Conservation (phyloP, 1,140 invertebrate genomes). For the Mercenaria mercenaria region DNA sequence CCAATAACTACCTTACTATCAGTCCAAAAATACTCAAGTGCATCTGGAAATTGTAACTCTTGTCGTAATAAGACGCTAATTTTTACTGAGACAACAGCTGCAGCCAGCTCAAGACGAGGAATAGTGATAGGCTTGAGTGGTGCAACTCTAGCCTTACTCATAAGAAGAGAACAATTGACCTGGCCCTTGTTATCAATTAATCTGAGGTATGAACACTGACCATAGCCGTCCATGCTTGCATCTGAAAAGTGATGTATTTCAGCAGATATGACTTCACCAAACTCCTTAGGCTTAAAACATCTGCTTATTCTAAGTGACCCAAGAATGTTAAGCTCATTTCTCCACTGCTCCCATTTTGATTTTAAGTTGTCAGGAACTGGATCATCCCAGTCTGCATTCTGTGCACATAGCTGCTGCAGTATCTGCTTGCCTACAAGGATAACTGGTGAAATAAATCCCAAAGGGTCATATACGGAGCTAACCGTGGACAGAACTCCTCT, state of each 20-base stretch:
- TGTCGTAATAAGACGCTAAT: not conserved
- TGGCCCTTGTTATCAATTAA: slow-evolving; percentile 8
- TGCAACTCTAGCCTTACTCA: slow-evolving; percentile 69
- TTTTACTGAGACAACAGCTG: slow-evolving; percentile 53
- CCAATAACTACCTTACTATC: slow-evolving; percentile 62
- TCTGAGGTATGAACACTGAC: slow-evolving; percentile 72
- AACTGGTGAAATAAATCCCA: slow-evolving; percentile 67
- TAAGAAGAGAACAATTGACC: slow-evolving; percentile 66
- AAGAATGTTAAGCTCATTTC: slow-evolving; percentile 54
- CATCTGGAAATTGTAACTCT: slow-evolving; percentile 37
- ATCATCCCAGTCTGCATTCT: slow-evolving; percentile 64
- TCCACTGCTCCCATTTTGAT: slow-evolving; percentile 62
- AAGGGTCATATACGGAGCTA: slow-evolving; percentile 67
- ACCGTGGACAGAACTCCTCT: slow-evolving; percentile 36
- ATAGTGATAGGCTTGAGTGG: slow-evolving; percentile 61
- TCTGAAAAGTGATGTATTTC: slow-evolving; percentile 75
- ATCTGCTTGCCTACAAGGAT: slow-evolving; percentile 69
- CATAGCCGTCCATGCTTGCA: slow-evolving; percentile 71
- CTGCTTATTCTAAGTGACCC: slow-evolving; percentile 31
- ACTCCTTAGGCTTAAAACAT: slow-evolving; percentile 64
- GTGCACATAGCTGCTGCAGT: slow-evolving; percentile 71
- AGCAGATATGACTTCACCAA: slow-evolving; percentile 34
- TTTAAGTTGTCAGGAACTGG: slow-evolving; percentile 23
- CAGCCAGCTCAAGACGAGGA: slow-evolving; percentile 63
- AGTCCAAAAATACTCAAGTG: slow-evolving; percentile 33